Evolutionary conservation across 2,797 vertebrate genomes (phyloP).

Genomic region (Halcyon smyrnensis): DNA sequence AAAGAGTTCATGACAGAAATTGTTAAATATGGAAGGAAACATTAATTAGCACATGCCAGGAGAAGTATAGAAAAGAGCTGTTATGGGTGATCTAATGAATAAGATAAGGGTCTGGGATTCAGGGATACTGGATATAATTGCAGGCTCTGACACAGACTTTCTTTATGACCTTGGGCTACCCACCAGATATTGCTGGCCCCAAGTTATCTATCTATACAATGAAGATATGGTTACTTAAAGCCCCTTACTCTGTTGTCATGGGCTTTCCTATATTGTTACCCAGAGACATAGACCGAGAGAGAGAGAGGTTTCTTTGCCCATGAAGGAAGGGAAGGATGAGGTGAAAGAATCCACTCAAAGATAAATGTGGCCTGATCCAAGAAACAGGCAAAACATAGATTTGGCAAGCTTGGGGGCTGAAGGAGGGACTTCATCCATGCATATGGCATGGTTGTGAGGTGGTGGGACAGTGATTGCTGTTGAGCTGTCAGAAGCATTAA

Average conservation of each 20-base stretch:
- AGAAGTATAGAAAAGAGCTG: background rate
- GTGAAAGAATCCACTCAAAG: background rate
- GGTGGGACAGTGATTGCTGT: background rate
- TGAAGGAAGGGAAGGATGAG: background rate
- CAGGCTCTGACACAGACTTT: background rate
- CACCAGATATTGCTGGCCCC: background rate
- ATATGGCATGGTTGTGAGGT: background rate
- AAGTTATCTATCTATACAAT: background rate
- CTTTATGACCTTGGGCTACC: background rate
- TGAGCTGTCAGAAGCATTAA: background rate
- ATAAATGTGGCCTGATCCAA: background rate
- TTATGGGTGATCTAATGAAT: background rate
- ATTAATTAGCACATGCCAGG: background rate
- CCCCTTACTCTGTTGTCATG: background rate
- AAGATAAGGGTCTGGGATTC: background rate
- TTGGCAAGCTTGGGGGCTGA: background rate
- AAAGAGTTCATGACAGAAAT: background rate
- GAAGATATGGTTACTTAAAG: background rate
- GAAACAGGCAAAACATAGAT: background rate
- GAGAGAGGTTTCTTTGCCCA: background rate
- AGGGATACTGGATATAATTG: background rate
- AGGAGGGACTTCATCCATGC: background rate
- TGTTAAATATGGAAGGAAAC: background rate
- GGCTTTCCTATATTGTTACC: background rate
- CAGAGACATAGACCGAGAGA: background rate